These are phyloP conservation scores for Notarius lentiginosus DNA, from an alignment of 2,113 vertebrate species.

Conservation along the genomic window DNA sequence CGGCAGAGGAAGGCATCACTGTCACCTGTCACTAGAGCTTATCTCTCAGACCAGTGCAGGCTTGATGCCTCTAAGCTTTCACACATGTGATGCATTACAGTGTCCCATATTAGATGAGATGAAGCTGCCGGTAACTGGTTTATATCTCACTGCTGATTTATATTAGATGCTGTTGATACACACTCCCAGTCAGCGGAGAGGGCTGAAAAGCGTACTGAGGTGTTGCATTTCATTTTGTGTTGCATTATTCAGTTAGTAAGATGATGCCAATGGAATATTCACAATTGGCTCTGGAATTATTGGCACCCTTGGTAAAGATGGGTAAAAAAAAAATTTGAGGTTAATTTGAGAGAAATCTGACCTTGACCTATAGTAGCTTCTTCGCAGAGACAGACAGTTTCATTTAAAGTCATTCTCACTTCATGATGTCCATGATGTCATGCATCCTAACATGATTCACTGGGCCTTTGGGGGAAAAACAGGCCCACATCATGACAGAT, in stretches of 20 bases:
- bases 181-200: background rate
- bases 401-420: background rate
- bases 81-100: background rate
- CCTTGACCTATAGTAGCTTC: background rate
- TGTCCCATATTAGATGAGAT: conserved; percentile 3
- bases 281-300: background rate
- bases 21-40: conserved; percentile 2
- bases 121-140: background rate
- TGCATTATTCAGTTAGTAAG: background rate
- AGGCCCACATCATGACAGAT: background rate
- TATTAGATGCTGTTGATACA: conserved; percentile 3
- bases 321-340: background rate
- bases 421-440: background rate
- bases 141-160: background rate
- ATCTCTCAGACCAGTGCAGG: background rate
- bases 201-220: background rate
- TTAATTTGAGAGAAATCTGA: background rate
- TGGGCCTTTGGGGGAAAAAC: background rate
- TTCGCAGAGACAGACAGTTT: background rate
- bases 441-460: background rate
- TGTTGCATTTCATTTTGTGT: background rate
- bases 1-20: background rate
- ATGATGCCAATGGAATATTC: background rate
- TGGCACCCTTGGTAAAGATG: background rate
- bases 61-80: background rate